phyloP scores from a whole-genome alignment of 2,113 vertebrate species.

The Smithornis capensis region DNA sequence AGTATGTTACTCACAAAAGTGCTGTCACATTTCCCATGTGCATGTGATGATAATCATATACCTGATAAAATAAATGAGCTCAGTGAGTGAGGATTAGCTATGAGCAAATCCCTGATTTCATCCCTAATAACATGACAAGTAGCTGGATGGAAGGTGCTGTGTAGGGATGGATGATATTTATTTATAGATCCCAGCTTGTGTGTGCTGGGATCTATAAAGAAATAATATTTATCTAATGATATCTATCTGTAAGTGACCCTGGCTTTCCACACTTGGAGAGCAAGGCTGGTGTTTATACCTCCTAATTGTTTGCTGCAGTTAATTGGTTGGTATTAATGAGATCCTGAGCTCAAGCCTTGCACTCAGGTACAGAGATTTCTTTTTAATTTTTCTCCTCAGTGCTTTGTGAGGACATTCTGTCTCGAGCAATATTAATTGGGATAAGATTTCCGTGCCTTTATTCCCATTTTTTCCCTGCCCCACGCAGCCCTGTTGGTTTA shows the following conservation, averaged over 20 bases:
- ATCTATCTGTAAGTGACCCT: neutral
- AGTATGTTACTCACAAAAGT: neutral
- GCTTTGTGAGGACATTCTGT: neutral
- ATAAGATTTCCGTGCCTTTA: neutral
- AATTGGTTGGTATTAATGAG: neutral
- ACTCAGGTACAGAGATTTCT: rapidly evolving
- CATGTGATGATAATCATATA: neutral
- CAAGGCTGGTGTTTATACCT: neutral
- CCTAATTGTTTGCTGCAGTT: neutral
- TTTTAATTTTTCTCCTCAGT: neutral
- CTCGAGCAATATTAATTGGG: neutral
- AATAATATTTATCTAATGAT: neutral
- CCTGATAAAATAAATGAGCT: neutral
- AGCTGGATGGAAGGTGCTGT: neutral
- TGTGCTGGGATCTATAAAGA: neutral
- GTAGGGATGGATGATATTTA: neutral
- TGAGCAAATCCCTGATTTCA: neutral
- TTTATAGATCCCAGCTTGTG: neutral
- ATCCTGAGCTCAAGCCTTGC: neutral
- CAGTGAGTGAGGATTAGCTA: neutral
- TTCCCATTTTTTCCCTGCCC: neutral
- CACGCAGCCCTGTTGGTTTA: neutral
- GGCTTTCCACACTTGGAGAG: neutral
- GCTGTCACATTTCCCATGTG: neutral
- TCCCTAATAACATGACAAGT: neutral